Evolutionary conservation across 2,113 vertebrate genomes (phyloP).

Genomic region (Phrynocephalus versicolor): DNA sequence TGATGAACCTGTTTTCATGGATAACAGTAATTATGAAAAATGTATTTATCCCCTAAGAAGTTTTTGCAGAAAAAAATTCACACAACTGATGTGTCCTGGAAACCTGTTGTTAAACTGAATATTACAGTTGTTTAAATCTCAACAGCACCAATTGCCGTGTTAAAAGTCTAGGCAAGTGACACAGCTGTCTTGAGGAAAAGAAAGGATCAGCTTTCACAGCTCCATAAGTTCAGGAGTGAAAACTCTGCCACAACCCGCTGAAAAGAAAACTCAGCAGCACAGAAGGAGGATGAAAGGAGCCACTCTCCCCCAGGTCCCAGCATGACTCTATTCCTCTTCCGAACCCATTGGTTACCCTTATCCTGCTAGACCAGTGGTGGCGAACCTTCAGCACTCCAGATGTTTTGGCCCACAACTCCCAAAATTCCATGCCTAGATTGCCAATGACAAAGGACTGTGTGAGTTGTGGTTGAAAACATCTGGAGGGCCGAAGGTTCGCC

Average conservation of each 20-base stretch:
- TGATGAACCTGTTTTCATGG: neutral
- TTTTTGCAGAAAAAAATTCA: neutral
- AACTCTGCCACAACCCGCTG: neutral
- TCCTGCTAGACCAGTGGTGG: too few species aligned
- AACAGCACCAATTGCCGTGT: too few species aligned
- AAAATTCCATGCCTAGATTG: too few species aligned
- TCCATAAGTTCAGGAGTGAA: neutral
- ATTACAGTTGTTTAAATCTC: neutral
- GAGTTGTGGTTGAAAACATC: too few species aligned
- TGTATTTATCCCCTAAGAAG: neutral
- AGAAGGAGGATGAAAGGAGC: neutral
- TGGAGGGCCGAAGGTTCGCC: too few species aligned
- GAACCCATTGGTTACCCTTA: neutral
- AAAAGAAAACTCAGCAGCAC: neutral
- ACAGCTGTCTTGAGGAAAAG: neutral
- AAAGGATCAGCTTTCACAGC: neutral
- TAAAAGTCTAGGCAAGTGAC: neutral
- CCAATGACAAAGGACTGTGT: too few species aligned
- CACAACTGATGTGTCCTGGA: too few species aligned
- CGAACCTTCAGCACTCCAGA: too few species aligned
- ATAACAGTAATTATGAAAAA: neutral
- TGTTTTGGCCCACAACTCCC: too few species aligned
- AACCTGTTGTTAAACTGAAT: neutral
- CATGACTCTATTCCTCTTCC: neutral
- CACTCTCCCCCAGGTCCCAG: neutral